Evolutionary conservation across 2,888 invertebrate genomes (phyloP), one percentile per base, ranked within the genome.

Genomic region (Ferrisia virgata): DNA sequence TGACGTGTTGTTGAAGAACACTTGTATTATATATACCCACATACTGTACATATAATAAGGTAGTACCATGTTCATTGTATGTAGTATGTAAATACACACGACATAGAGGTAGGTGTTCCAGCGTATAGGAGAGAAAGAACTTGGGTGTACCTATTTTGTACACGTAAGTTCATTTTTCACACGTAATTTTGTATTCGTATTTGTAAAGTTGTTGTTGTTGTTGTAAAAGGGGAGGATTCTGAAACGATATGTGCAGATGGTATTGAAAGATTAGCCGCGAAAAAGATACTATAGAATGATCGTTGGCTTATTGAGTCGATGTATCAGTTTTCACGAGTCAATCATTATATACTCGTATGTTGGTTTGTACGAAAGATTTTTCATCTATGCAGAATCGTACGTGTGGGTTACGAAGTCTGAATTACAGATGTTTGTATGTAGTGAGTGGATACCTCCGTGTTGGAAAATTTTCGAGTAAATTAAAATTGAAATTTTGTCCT

Each of bases 241-340:
- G 8, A 47, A 47, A 18, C 18, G 5, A 4, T 15, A 5, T 18
- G 58, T 28, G 58, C 58, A 64, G 58, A 64, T 64, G 58, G 58
- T 64, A 64, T 11, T 28, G 58, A 64, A 28, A 64, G 58, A 64
- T 64, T 64, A 64, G 22, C 25, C 28, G 1, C 3, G 9, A 8
- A 18, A 47, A 11, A n/a, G n/a, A n/a, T n/a, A n/a, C n/a, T n/a
- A 28, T 13, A 13, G 28, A 64, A 13, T 64, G 58, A 64, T 64
- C 58, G 58, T 1, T 64, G 58, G 28, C 58, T 64, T 64, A 64
- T 64, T 64, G 58, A 64, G 58, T 64, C 58, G 58, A 64, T 13
- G 58, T 64, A 64, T 64, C 58, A 28, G 58, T 64, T 64, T 64
- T 25, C 58, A 64, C 58, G 28, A 64, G 58, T 64, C 58, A 64